phyloP scores from a whole-genome alignment of 1,140 invertebrate species.

The Ditylenchus dipsaci region DNA sequence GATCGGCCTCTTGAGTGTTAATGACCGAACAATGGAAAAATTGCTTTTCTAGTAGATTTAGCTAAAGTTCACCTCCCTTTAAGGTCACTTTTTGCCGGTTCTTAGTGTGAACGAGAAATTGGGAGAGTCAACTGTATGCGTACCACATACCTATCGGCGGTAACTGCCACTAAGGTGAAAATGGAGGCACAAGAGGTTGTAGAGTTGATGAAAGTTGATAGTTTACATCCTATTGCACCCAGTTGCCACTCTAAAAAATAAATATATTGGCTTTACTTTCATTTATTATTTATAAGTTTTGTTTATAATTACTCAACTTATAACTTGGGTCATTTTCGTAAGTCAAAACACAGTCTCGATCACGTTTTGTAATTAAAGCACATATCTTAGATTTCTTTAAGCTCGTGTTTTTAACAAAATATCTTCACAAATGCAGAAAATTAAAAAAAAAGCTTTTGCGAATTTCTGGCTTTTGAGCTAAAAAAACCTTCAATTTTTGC shows the following conservation, averaged over 20 bases:
- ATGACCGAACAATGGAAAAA: too few species aligned
- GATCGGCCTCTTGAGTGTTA: too few species aligned
- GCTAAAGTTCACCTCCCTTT: too few species aligned
- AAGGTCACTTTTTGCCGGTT: slow-evolving; percentile 35
- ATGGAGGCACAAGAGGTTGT: slow-evolving; percentile 56
- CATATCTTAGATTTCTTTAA: too few species aligned
- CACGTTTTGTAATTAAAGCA: background rate
- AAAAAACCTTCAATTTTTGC: too few species aligned
- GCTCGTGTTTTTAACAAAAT: too few species aligned
- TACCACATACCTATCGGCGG: slow-evolving; percentile 36
- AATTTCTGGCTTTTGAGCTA: too few species aligned
- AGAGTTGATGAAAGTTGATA: slow-evolving; percentile 55
- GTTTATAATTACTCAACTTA: background rate
- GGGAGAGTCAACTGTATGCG: slow-evolving; percentile 25
- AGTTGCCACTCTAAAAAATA: slow-evolving; percentile 52
- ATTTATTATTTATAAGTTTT: background rate
- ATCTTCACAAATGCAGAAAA: too few species aligned
- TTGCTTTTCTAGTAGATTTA: too few species aligned
- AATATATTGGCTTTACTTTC: background rate
- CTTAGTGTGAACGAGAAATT: too few species aligned
- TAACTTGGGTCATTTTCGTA: background rate
- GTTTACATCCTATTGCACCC: slow-evolving; percentile 49
- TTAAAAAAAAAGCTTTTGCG: too few species aligned
- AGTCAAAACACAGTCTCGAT: too few species aligned
- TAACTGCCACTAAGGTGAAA: slow-evolving; percentile 54